Evolutionary conservation across 2,113 vertebrate genomes (phyloP).

Genomic region (Beaufortia kweichowensis): DNA sequence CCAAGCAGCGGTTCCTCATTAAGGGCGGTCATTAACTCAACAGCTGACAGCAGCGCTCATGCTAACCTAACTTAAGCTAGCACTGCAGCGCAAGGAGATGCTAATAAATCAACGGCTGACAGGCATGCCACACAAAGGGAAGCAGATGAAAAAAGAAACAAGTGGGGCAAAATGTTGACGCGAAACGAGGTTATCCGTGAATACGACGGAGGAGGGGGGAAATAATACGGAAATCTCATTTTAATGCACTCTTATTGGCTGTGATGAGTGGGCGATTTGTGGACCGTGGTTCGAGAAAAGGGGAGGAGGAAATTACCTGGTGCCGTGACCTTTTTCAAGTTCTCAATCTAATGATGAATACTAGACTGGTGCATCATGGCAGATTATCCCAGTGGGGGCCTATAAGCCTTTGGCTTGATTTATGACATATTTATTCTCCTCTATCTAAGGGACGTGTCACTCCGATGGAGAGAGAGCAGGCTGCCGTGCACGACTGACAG

Average conservation of each 20-base stretch:
- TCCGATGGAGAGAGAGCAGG: conserved; percentile 54
- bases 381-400: conserved; percentile 84
- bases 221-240: conserved; percentile 49
- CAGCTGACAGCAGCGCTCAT: conserved; percentile 66
- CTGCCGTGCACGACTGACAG: conserved; percentile 70
- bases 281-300: conserved; percentile 21
- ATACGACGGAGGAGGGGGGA: conserved; percentile 67
- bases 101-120: conserved; percentile 73
- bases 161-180: conserved; percentile 81
- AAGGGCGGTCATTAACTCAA: conserved; percentile 72
- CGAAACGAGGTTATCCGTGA: conserved; percentile 88
- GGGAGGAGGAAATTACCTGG: conserved; percentile 57
- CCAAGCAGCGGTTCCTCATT: conserved; percentile 64
- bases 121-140: conserved; percentile 83
- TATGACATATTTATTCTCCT: conserved; percentile 90
- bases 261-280: conserved; percentile 40
- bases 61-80: conserved; percentile 64
- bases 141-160: conserved; percentile 78
- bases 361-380: conserved; percentile 78
- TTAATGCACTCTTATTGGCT: conserved; percentile 51
- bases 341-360: conserved; percentile 84
- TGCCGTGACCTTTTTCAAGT: conserved; percentile 61
- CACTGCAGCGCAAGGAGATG: conserved; percentile 60
- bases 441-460: conserved; percentile 85
- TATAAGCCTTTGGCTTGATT: conserved; percentile 81